Evolutionary conservation across 1,140 invertebrate genomes (phyloP), one percentile per base, ranked within the genome.

Genomic region (Campoletis sonorensis): DNA sequence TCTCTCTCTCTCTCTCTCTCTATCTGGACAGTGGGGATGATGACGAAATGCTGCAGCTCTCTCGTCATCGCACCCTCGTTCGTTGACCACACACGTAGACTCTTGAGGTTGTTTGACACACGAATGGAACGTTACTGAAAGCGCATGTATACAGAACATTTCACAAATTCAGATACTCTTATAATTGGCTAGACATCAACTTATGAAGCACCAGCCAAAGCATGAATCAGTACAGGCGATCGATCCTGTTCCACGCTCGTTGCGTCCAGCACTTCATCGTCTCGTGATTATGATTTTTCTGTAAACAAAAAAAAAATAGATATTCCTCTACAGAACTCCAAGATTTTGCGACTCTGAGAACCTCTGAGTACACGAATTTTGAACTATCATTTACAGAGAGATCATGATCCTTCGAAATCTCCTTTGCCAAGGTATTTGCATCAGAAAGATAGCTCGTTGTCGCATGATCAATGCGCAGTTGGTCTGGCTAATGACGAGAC

Each of bases 401-500:
- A n/a, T n/a, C 54, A 1, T 23, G 54, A 58, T 58, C 15, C n/a
- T 21, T 58, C 13, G 1, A 51, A 33, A 5, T 10, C 5, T 61
- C 16, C 37, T 61, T 77, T 61, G 54, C 23, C 37, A 33, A 70
- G 51, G 61, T n/a, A 23, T 77, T 13, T 61, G 67, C 40, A 45
- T 45, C 8, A 8, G 40, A 1, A 10, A 11, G 13, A 45, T 33
- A 33, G 30, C 30, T 33, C 30, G 30, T 33, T 33, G 30, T 45
- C 40, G 7, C 40, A n/a, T n/a, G 40, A 13, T 45, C 40, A 45
- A n/a, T 45, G 13, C 11, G 40, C 40, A 45, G 8, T 45, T 70
- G 84, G 84, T 85, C 79, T 85, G 80, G 85, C 83, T 87, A 87
- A 87, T 87, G 86, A 87, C 84, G 85, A 85, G 85, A 86, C 85